phyloP scores from a whole-genome alignment of 1,140 invertebrate species.

The Ceratosolen solmsi region DNA sequence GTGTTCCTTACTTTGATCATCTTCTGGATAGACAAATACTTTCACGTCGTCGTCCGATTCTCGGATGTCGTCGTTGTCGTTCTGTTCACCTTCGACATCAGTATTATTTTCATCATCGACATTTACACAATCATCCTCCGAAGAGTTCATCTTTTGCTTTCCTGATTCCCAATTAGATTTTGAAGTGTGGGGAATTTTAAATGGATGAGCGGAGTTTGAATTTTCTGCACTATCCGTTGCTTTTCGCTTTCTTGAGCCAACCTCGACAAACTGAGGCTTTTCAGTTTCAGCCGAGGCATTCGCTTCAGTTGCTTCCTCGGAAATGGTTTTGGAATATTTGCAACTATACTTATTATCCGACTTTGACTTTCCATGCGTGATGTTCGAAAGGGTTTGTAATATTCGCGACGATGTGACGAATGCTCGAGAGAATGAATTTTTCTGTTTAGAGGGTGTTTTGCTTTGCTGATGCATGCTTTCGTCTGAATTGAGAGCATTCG shows the following conservation, averaged over 20 bases:
- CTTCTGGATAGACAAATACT: conserved; percentile 67
- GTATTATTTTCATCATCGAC: neutral
- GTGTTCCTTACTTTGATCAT: conserved; percentile 63
- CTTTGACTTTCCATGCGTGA: conserved; percentile 59
- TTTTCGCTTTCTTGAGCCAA: conserved; percentile 61
- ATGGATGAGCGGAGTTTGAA: conserved; percentile 55
- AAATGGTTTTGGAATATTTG: neutral
- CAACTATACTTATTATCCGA: conserved; percentile 9
- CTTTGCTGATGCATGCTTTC: conserved; percentile 53
- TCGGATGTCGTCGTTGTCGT: conserved; percentile 11
- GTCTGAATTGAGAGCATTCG: conserved; percentile 58
- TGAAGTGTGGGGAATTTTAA: conserved; percentile 62
- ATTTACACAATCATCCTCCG: neutral
- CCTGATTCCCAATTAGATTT: conserved; percentile 1
- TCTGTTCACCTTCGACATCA: conserved; percentile 43
- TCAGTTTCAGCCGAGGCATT: neutral
- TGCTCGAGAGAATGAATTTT: conserved; percentile 59
- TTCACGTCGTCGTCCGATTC: conserved; percentile 63
- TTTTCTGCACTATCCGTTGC: conserved; percentile 58
- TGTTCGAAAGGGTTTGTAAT: conserved; percentile 67
- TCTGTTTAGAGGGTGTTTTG: conserved; percentile 43
- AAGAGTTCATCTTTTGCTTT: neutral
- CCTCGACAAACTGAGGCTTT: conserved; percentile 4
- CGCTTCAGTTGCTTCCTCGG: neutral
- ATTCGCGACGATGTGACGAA: conserved; percentile 69